Evolutionary conservation across 1,140 invertebrate genomes (phyloP).

Genomic region (Drosophila truncata): DNA sequence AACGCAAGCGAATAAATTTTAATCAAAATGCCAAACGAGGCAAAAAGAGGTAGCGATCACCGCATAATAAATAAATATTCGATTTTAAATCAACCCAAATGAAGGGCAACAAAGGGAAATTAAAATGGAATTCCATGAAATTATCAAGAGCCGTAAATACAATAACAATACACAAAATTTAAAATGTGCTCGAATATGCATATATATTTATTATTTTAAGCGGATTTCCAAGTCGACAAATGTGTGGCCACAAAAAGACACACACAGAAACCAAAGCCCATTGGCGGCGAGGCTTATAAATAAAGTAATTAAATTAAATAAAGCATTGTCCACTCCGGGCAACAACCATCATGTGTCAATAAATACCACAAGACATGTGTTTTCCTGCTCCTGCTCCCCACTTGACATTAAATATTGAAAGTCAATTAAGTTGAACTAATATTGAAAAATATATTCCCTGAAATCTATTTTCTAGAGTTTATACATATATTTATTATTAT

Average conservation of each 20-base stretch:
- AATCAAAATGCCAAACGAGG: slow-evolving; percentile 36
- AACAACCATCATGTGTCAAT: slow-evolving; percentile 39
- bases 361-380: slow-evolving; percentile 30
- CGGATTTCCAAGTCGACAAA: slow-evolving; percentile 67
- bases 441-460: slow-evolving; percentile 22
- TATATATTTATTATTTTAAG: slow-evolving; percentile 47
- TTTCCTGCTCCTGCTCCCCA: not conserved
- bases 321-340: slow-evolving; percentile 4
- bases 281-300: slow-evolving; percentile 40
- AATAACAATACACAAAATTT: slow-evolving; percentile 31
- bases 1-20: slow-evolving; percentile 28
- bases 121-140: slow-evolving; percentile 34
- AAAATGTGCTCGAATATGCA: slow-evolving; percentile 25
- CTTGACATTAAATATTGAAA: slow-evolving; percentile 64
- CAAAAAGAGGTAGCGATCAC: slow-evolving; percentile 13
- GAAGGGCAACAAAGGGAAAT: slow-evolving; percentile 12
- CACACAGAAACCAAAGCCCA: slow-evolving; percentile 16
- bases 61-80: slow-evolving; percentile 47
- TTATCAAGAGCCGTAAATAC: slow-evolving; percentile 29
- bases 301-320: slow-evolving; percentile 67
- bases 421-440: slow-evolving; percentile 46
- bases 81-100: slow-evolving; percentile 45
- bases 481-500: slow-evolving; percentile 9
- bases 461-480: slow-evolving; percentile 15
- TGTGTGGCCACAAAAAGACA: slow-evolving; percentile 61